Conservation (phyloP, 2,113 vertebrate species). For the Pelecanus crispus region DNA sequence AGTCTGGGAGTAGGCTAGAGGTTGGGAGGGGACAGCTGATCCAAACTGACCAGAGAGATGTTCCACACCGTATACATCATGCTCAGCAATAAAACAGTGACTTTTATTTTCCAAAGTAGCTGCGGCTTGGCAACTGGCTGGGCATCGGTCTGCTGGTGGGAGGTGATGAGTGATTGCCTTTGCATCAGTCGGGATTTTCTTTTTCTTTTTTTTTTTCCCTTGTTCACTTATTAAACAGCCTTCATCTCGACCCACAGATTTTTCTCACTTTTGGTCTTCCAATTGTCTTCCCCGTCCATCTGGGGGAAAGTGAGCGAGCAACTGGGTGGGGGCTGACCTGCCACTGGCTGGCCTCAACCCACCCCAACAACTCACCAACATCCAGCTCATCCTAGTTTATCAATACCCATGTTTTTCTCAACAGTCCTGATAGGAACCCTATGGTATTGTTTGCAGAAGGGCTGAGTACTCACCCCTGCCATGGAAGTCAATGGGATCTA, state of each 20-base stretch:
- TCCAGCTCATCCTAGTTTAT: not conserved
- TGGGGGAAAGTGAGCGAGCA: not conserved
- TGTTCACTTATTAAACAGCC: not conserved
- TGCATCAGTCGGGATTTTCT: not conserved
- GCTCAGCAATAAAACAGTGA: not conserved
- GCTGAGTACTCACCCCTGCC: not conserved
- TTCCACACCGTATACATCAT: not conserved
- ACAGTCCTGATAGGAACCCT: not conserved
- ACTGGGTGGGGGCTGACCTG: not conserved
- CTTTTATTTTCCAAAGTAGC: not conserved
- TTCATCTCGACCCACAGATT: not conserved
- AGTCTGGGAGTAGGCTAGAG: not conserved
- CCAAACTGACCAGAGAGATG: not conserved
- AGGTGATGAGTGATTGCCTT: not conserved
- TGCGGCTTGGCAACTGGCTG: not conserved
- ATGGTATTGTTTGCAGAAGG: not conserved
- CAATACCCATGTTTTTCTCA: not conserved
- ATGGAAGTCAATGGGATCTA: not conserved
- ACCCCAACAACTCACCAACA: not conserved
- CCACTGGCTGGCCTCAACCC: not conserved
- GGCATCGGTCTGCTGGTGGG: not conserved
- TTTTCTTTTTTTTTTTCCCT: too few relatives aligned
- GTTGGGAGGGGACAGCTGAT: not conserved
- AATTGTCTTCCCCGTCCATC: not conserved
- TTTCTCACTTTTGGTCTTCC: not conserved